A percentile compares a stretch with the other conserved stretches of the same genome.
These are phyloP conservation scores for Glaucidium brasilianum DNA, from an alignment of 2,113 vertebrate genomes.

Conservation along the genomic window DNA sequence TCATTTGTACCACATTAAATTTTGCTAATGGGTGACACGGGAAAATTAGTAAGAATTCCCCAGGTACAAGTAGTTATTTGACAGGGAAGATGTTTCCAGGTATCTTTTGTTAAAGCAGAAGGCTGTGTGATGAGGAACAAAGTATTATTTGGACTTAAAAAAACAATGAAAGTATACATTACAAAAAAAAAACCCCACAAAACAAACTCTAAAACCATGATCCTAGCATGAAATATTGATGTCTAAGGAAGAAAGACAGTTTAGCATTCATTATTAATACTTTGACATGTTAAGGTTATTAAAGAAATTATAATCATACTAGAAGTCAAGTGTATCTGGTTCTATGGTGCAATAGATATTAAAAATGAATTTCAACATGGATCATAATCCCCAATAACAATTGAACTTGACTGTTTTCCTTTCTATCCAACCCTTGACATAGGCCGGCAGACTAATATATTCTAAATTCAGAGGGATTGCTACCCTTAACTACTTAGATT, in stretches of 20 bases:
- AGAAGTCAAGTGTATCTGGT: not conserved
- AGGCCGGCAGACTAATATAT: not conserved
- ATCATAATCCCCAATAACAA: not conserved
- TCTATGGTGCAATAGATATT: not conserved
- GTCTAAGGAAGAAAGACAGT: not conserved
- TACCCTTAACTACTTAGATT: not conserved
- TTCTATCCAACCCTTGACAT: not conserved
- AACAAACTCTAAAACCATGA: too few relatives aligned
- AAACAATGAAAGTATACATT: not conserved
- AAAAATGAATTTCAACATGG: not conserved
- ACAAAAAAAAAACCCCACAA: not conserved
- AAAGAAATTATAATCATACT: not conserved
- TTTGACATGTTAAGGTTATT: not conserved
- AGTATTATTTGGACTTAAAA: not conserved
- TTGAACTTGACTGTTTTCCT: not conserved
- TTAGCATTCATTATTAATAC: not conserved
- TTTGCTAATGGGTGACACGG: not conserved
- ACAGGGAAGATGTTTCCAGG: not conserved
- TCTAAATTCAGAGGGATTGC: not conserved
- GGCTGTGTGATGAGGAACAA: not conserved
- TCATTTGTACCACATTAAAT: not conserved
- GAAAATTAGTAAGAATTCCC: not conserved
- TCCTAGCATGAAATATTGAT: not conserved
- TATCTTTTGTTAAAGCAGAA: not conserved
- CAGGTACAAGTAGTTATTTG: not conserved